Evolutionary conservation across 2,113 vertebrate genomes (phyloP).

Genomic region (Chaetops frenatus): DNA sequence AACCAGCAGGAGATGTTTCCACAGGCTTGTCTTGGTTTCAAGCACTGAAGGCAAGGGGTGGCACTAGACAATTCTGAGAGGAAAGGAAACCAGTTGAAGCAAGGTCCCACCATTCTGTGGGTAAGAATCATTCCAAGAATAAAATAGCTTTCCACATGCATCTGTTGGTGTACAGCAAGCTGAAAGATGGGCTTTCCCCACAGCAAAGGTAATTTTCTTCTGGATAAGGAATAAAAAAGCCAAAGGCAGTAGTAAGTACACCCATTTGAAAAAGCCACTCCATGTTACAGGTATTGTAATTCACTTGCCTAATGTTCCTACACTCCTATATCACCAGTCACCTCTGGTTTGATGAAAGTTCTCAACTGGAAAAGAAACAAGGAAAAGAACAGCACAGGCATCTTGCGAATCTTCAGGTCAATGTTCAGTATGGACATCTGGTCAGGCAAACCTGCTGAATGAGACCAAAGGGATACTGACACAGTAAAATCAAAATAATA

Average conservation of each 20-base stretch:
- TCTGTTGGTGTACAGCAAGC: not conserved
- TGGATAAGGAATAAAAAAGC: not conserved
- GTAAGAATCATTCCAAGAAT: not conserved
- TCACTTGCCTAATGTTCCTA: accelerated
- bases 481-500: not conserved
- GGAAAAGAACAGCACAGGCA: not conserved
- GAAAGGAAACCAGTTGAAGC: not conserved
- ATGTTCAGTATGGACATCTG: not conserved
- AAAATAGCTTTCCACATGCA: not conserved
- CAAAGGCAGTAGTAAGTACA: not conserved
- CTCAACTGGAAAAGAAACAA: not conserved
- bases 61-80: not conserved
- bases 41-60: not conserved
- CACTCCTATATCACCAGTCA: not conserved
- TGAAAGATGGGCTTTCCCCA: not conserved
- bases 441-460: not conserved
- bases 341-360: not conserved
- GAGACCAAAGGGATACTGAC: not conserved
- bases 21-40: not conserved
- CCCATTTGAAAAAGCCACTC: not conserved
- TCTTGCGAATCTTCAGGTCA: not conserved
- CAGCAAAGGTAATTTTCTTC: not conserved
- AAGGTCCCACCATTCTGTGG: not conserved
- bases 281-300: not conserved
- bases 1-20: not conserved